Evolutionary conservation across 2,888 invertebrate genomes (phyloP).

Genomic region (Aporophyla nigra): DNA sequence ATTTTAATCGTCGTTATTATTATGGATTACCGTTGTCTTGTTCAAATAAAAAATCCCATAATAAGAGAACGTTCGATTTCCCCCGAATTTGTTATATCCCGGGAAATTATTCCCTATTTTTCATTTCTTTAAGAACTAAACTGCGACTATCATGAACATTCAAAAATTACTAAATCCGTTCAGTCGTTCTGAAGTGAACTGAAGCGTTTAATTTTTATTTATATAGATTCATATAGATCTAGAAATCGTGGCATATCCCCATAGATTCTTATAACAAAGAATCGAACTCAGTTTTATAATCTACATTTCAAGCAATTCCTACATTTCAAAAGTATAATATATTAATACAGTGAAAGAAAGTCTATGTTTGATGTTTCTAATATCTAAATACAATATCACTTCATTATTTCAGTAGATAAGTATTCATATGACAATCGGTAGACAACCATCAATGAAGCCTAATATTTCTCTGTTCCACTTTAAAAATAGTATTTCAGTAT

Average conservation of each 20-base stretch:
- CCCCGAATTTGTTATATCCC: too few species aligned
- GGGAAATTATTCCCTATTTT: too few species aligned
- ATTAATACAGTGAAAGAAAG: not conserved
- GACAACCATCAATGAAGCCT: not conserved
- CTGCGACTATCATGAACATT: too few species aligned
- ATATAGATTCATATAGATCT: too few species aligned
- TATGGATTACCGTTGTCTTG: not conserved
- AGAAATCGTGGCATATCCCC: not conserved
- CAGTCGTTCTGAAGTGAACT: not conserved
- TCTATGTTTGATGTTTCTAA: not conserved
- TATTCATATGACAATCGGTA: not conserved
- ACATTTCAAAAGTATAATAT: not conserved
- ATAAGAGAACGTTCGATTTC: too few species aligned
- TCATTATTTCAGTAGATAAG: not conserved
- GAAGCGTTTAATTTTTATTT: too few species aligned
- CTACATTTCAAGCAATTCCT: not conserved
- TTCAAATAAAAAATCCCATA: not conserved
- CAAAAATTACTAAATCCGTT: not conserved
- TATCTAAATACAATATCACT: not conserved
- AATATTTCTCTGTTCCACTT: not conserved
- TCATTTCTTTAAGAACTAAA: too few species aligned
- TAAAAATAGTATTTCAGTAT: conserved; percentile 14
- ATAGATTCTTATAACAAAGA: not conserved
- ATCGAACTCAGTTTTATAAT: not conserved
- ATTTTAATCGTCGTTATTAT: not conserved